Evolutionary conservation across 2,797 vertebrate genomes (phyloP).

Genomic region (Sebastolobus alascanus): DNA sequence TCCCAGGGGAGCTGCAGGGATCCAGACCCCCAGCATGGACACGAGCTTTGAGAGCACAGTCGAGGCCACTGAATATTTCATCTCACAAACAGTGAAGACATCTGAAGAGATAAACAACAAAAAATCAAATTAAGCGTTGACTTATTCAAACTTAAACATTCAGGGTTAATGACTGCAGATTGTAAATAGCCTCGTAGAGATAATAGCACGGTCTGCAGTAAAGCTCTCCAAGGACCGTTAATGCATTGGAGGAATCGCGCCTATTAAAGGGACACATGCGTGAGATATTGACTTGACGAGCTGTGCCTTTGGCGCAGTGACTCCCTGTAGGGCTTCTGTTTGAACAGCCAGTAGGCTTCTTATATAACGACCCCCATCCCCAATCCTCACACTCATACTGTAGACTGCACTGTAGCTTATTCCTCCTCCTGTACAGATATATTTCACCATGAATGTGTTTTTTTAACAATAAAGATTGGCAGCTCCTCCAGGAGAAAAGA

Average conservation of each 20-base stretch:
- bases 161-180: slow-evolving; percentile 7
- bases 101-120: not conserved
- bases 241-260: slow-evolving; percentile 21
- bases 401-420: slow-evolving; percentile 62
- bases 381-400: slow-evolving; percentile 58
- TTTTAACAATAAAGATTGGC: slow-evolving; percentile 15
- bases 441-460: slow-evolving; percentile 33
- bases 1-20: slow-evolving; percentile 82
- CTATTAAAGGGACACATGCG: slow-evolving; percentile 46
- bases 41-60: slow-evolving; percentile 73
- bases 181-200: slow-evolving; percentile 58
- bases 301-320: slow-evolving; percentile 53
- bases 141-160: slow-evolving; percentile 23
- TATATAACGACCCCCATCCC: slow-evolving; percentile 59
- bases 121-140: slow-evolving; percentile 1
- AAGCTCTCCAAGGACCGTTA: slow-evolving; percentile 11
- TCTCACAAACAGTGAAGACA: slow-evolving; percentile 43
- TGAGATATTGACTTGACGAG: slow-evolving; percentile 60
- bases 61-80: slow-evolving; percentile 60
- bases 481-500: slow-evolving; percentile 21
- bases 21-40: slow-evolving; percentile 83
- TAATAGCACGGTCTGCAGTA: not conserved
- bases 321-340: slow-evolving; percentile 41
- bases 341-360: slow-evolving; percentile 49
- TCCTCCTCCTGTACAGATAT: slow-evolving; percentile 47